Conservation (phyloP, 1,140 invertebrate species). For the Euwallacea similis region DNA sequence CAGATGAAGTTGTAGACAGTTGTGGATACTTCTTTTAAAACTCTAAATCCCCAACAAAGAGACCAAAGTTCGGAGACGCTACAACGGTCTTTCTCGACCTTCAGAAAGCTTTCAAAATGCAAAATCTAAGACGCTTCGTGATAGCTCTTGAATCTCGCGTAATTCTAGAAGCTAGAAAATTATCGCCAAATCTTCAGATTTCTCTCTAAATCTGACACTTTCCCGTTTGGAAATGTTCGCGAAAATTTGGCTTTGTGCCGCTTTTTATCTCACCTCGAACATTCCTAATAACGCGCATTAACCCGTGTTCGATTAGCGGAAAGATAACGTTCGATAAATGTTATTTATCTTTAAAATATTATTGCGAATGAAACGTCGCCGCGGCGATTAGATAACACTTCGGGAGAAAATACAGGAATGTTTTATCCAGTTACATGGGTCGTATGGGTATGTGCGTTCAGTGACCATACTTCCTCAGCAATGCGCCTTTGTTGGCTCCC, state of each 20-base stretch:
- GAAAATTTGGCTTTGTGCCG: not conserved
- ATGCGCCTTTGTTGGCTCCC: not conserved
- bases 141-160: too few relatives aligned
- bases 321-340: slow-evolving; percentile 12
- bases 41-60: too few relatives aligned
- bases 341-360: slow-evolving; percentile 34
- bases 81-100: too few relatives aligned
- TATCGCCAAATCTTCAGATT: too few relatives aligned
- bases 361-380: slow-evolving; percentile 12
- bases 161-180: too few relatives aligned
- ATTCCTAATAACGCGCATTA: not conserved
- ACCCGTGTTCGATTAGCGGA: not conserved
- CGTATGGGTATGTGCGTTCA: not conserved
- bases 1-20: too few relatives aligned
- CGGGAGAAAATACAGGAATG: not conserved
- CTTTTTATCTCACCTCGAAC: not conserved
- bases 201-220: too few relatives aligned
- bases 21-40: too few relatives aligned
- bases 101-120: too few relatives aligned
- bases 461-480: not conserved
- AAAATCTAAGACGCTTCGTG: too few relatives aligned
- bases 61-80: too few relatives aligned
- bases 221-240: too few relatives aligned
- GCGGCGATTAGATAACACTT: slow-evolving; percentile 26
- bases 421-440: not conserved